These are phyloP conservation scores for Lycorma delicatula DNA, from an alignment of 1,140 invertebrate genomes.

Conservation along the genomic window DNA sequence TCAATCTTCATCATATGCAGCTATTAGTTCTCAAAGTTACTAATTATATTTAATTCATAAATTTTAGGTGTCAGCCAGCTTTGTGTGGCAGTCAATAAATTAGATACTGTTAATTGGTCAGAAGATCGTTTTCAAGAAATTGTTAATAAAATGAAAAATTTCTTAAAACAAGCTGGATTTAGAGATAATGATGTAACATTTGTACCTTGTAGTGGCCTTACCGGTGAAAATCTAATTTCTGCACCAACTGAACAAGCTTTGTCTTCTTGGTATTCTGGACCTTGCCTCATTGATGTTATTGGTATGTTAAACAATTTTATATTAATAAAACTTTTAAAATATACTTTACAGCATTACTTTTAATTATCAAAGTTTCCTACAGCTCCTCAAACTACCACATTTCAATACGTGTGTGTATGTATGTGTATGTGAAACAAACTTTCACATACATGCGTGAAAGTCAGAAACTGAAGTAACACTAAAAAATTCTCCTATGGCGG, in stretches of 20 bases:
- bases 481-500: too few species aligned
- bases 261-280: conserved; percentile 77
- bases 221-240: conserved; percentile 82
- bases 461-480: too few species aligned
- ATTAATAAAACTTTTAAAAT: too few species aligned
- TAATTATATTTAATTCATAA: not conserved
- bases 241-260: conserved; percentile 57
- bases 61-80: conserved; percentile 68
- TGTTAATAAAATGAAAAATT: conserved; percentile 69
- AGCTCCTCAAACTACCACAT: too few species aligned
- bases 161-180: conserved; percentile 92
- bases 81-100: conserved; percentile 76
- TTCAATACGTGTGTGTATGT: too few species aligned
- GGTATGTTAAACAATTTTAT: too few species aligned
- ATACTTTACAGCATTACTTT: too few species aligned
- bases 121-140: conserved; percentile 82
- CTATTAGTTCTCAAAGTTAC: too few species aligned
- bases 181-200: conserved; percentile 80
- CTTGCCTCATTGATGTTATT: conserved; percentile 70
- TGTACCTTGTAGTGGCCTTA: conserved; percentile 92
- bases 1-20: too few species aligned
- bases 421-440: too few species aligned
- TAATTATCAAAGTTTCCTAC: too few species aligned
- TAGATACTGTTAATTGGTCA: conserved; percentile 73
- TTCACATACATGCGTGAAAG: too few species aligned